A percentile compares a stretch with the other conserved stretches of the same genome.
These are phyloP conservation scores for Magallana nippona DNA, from an alignment of 2,888 invertebrate species.

Conservation along the genomic window DNA sequence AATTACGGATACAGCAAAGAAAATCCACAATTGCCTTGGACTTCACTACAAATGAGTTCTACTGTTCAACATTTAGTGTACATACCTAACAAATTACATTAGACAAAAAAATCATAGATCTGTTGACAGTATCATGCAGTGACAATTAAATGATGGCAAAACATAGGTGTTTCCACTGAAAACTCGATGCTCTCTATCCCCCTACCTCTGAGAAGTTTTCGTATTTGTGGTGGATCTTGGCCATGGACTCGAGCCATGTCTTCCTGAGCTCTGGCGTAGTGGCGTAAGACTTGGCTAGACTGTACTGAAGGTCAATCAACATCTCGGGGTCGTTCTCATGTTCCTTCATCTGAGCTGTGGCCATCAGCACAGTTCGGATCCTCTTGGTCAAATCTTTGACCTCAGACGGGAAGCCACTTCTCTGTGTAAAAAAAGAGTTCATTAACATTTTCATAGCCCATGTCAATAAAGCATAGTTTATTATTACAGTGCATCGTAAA, in stretches of 20 bases:
- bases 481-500: background rate
- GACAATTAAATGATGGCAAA: too few relatives aligned
- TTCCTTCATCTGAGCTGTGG: constrained; percentile 94
- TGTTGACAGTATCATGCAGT: too few relatives aligned
- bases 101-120: too few relatives aligned
- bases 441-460: too few relatives aligned
- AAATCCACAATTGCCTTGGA: too few relatives aligned
- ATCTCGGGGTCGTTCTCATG: constrained; percentile 95
- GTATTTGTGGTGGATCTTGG: constrained; percentile 89
- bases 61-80: too few relatives aligned
- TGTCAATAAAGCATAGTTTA: too few relatives aligned
- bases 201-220: constrained; percentile 92
- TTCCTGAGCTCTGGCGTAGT: constrained; percentile 95
- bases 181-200: too few relatives aligned
- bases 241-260: constrained; percentile 97
- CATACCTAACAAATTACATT: too few relatives aligned
- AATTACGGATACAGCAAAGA: too few relatives aligned
- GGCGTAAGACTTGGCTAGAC: constrained; percentile 92
- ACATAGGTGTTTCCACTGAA: too few relatives aligned
- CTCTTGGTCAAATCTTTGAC: constrained; percentile 96
- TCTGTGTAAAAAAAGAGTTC: constrained; percentile 78
- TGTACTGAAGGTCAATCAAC: constrained; percentile 93
- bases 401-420: constrained; percentile 87
- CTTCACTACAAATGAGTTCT: too few relatives aligned
- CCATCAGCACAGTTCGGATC: constrained; percentile 95